Percentiles rank a stretch among this genome's conserved stretches.
These are phyloP conservation scores for Nerophis lumbriciformis DNA, from an alignment of 2,113 vertebrate genomes.

Conservation along the genomic window DNA sequence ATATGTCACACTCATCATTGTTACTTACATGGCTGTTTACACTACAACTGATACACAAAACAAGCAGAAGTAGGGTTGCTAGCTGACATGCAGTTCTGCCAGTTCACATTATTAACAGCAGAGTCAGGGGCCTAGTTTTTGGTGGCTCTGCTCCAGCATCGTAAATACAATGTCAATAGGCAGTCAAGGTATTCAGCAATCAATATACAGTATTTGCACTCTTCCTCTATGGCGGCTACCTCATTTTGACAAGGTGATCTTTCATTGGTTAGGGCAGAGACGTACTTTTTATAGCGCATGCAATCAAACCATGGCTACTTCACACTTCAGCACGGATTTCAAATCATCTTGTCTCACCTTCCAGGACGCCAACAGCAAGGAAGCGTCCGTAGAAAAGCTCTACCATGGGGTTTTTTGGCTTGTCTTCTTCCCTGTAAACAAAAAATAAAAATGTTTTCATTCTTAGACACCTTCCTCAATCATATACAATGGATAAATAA, in stretches of 20 bases:
- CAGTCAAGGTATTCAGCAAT: conserved; percentile 62
- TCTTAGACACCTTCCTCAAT: background rate
- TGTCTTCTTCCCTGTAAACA: conserved; percentile 86
- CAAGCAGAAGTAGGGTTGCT: conserved; percentile 19
- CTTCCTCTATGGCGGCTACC: conserved; percentile 52
- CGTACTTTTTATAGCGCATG: conserved; percentile 27
- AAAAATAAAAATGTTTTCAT: background rate
- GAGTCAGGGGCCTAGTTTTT: conserved; percentile 43
- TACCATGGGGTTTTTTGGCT: conserved; percentile 98
- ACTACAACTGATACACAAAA: conserved; percentile 18
- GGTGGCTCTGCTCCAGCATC: conserved; percentile 56
- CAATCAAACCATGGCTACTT: conserved; percentile 18
- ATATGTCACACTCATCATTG: conserved; percentile 33
- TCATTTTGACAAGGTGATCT: conserved; percentile 72
- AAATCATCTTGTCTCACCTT: conserved; percentile 76
- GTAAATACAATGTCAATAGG: conserved; percentile 67
- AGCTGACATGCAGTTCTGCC: conserved; percentile 61
- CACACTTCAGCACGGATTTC: conserved; percentile 11
- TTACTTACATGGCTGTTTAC: conserved; percentile 18
- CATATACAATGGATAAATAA: background rate
- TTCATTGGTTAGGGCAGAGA: conserved; percentile 56
- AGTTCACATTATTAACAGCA: conserved; percentile 54
- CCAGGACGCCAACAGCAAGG: conserved; percentile 90
- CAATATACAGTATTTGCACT: conserved; percentile 44
- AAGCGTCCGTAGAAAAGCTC: conserved; percentile 96